phyloP scores from a whole-genome alignment of 2,888 invertebrate species.

The Harpalus rufipes region DNA sequence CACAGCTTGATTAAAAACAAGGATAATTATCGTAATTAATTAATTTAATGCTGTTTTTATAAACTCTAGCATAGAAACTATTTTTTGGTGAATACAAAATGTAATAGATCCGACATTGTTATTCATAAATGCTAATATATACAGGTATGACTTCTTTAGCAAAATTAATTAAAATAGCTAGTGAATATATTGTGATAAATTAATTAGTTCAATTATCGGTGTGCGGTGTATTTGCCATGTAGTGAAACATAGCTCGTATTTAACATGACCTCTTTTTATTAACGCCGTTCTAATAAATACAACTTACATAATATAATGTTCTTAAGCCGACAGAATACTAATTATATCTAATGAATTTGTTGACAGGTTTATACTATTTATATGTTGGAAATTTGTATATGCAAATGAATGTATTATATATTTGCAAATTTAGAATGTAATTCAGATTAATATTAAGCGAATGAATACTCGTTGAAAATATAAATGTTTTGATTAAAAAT shows the following conservation, averaged over 20 bases:
- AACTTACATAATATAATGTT: slow-evolving; percentile 39
- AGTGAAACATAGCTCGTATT: slow-evolving; percentile 35
- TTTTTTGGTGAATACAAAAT: neutral
- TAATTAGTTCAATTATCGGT: slow-evolving; percentile 50
- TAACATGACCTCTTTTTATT: slow-evolving; percentile 51
- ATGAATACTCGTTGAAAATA: slow-evolving; percentile 11
- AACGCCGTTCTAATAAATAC: slow-evolving; percentile 38
- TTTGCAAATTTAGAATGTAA: slow-evolving; percentile 13
- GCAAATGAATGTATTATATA: slow-evolving; percentile 27
- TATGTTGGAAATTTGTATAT: slow-evolving; percentile 22
- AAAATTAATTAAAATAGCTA: slow-evolving; percentile 10
- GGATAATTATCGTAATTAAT: neutral
- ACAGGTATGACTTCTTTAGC: slow-evolving; percentile 31
- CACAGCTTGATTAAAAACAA: neutral
- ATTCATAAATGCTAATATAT: slow-evolving; percentile 37
- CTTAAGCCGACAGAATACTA: slow-evolving; percentile 37
- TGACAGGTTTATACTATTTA: slow-evolving; percentile 33
- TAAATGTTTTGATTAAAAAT: slow-evolving; percentile 26
- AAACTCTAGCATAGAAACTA: neutral
- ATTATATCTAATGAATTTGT: slow-evolving; percentile 33
- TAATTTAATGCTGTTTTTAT: neutral
- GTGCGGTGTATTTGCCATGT: slow-evolving; percentile 20
- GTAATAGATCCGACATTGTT: slow-evolving; percentile 10
- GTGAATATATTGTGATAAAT: slow-evolving; percentile 39
- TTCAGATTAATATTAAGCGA: slow-evolving; percentile 11